Evolutionary conservation across 2,888 invertebrate species (phyloP), one percentile per base, ranked within the genome.

Genomic region (Cephus pulcher): DNA sequence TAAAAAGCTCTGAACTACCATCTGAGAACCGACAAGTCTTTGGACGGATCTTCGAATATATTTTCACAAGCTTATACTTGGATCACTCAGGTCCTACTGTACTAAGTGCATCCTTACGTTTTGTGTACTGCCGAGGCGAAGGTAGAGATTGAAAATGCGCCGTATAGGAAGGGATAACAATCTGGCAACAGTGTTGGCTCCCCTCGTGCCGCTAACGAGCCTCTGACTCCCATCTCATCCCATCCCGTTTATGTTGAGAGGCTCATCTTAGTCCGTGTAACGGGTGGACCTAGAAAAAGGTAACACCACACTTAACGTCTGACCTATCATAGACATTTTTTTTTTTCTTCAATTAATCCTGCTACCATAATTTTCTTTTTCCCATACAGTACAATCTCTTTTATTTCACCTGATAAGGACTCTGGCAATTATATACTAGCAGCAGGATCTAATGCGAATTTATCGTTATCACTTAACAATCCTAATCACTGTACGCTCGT

Each of bases 201-300:
- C 86, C 86, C 88, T 88, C 86, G 88, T 88, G 87, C 87, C 86
- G 87, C 89, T 89, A 89, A 89, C 89, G 88, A 89, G 89, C 86
- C 89, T 86, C 83, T 83, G 86, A 86, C 88, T 88, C 87, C 84
- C 86, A 87, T 87, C 86, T 83, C 85, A 84, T 83, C 83, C 80
- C 85, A 82, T 86, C 82, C 85, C 83, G 82, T 85, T 86, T 83
- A 85, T 83, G 82, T 84, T 79, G 85, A 84, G 85, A 84, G 83
- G 80, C 83, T 86, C 86, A 84, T 88, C 85, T 86, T 82, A 81
- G 82, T 75, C 74, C 76, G 79, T 86, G 77, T 86, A 88, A 85
- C 87, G 87, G 88, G 88, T 88, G 85, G 83, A 78, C 81, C 78
- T 77, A 81, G 78, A 80, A 73, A n/a, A 82, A 70, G 33, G 70